Evolutionary conservation across 2,113 vertebrate species (phyloP).

Genomic region (Pteronura brasiliensis): DNA sequence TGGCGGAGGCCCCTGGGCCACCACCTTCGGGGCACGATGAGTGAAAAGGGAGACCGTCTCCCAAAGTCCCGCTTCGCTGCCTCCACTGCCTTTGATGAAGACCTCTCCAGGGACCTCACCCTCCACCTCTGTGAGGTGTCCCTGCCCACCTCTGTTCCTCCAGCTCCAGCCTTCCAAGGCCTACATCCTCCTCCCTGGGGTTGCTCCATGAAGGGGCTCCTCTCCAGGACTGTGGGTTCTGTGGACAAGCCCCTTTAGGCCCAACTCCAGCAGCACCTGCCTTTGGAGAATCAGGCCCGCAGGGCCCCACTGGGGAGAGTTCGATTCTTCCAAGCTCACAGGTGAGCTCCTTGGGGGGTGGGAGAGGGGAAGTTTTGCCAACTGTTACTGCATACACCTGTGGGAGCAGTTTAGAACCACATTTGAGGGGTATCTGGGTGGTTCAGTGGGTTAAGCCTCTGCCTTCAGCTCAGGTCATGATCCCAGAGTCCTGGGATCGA

Average conservation of each 20-base stretch:
- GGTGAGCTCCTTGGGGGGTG: too few species aligned
- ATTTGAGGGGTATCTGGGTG: neutral
- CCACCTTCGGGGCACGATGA: neutral
- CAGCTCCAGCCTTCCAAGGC: neutral
- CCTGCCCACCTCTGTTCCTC: neutral
- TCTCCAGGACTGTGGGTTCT: neutral
- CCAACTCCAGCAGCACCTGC: neutral
- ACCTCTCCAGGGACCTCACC: neutral
- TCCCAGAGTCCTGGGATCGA: too few species aligned
- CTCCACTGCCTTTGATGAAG: rapidly evolving
- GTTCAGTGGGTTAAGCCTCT: too few species aligned
- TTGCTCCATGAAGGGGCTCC: neutral
- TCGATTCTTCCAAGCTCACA: neutral
- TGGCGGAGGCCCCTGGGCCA: neutral
- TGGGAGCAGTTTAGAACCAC: neutral
- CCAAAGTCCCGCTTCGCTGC: neutral
- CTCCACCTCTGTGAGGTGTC: neutral
- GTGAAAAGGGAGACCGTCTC: neutral
- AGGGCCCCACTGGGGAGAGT: neutral
- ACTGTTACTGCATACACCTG: neutral
- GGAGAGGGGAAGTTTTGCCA: neutral
- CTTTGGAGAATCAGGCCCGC: neutral
- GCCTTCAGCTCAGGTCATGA: too few species aligned
- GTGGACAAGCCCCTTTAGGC: neutral
- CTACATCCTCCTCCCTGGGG: neutral